Conservation (phyloP, 2,888 invertebrate species). For the Lissonota sp. region DNA sequence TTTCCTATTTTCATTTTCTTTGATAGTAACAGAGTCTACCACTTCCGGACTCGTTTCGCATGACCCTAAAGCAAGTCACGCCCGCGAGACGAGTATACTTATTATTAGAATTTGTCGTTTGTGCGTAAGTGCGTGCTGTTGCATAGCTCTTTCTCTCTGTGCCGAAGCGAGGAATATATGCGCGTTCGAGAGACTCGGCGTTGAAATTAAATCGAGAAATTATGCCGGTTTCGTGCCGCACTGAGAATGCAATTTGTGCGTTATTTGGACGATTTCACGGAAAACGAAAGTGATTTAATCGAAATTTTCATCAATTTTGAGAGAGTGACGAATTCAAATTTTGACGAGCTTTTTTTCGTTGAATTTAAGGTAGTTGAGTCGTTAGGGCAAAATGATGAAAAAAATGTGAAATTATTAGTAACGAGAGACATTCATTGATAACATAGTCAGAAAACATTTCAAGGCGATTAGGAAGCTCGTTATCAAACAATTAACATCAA, state of each 20-base stretch:
- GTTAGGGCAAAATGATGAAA: no score
- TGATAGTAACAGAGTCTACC: not conserved
- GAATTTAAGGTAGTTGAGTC: no score
- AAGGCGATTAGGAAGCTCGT: no score
- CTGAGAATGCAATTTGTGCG: no score
- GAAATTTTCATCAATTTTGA: not conserved
- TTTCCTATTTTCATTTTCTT: not conserved
- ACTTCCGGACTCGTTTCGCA: conserved; percentile 51
- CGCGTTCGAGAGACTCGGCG: not conserved
- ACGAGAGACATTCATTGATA: no score
- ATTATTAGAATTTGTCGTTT: conserved; percentile 56
- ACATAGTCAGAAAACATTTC: no score
- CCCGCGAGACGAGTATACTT: conserved; percentile 16
- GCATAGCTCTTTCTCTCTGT: not conserved
- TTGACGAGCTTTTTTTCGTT: no score
- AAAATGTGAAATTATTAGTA: no score
- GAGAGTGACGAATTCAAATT: no score
- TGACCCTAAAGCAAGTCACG: conserved; percentile 25
- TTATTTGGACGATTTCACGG: not conserved
- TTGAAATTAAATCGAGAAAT: not conserved
- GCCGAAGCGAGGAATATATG: conserved; percentile 29
- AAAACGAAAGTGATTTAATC: not conserved
- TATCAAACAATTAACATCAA: no score
- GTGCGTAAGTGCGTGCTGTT: conserved; percentile 2
- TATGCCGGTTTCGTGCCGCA: not conserved